Evolutionary conservation across 2,888 invertebrate species (phyloP).

Genomic region (Drosophila histrio): DNA sequence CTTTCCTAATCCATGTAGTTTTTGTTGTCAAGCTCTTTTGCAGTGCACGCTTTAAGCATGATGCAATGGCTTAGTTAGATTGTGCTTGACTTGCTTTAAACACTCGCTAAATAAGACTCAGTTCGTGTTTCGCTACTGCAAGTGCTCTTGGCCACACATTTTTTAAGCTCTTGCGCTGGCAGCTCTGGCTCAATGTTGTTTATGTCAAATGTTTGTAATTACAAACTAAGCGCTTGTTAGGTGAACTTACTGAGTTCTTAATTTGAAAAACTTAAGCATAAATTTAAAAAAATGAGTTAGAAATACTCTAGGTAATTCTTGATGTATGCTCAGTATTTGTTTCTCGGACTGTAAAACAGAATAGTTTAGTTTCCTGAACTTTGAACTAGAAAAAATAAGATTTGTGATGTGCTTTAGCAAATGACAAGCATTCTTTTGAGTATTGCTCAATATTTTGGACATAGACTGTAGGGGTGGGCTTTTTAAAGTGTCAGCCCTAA

Average conservation of each 20-base stretch:
- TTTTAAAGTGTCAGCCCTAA: conserved; percentile 43
- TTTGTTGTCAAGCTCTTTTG: conserved; percentile 19
- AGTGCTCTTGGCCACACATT: conserved; percentile 13
- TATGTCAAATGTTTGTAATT: conserved; percentile 28
- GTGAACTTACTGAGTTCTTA: conserved; percentile 3
- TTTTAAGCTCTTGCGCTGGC: conserved; percentile 14
- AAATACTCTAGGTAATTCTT: too few relatives aligned
- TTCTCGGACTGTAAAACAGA: conserved; percentile 25
- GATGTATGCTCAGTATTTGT: conserved; percentile 26
- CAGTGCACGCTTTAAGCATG: conserved; percentile 40
- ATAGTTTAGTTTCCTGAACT: background rate
- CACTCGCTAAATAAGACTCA: conserved; percentile 59
- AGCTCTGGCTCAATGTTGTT: conserved; percentile 35
- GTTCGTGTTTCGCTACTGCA: conserved; percentile 19
- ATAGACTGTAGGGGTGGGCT: conserved; percentile 25
- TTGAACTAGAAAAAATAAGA: background rate
- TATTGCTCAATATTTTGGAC: conserved; percentile 33
- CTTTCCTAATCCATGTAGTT: conserved; percentile 10
- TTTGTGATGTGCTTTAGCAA: background rate
- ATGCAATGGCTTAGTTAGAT: conserved; percentile 63
- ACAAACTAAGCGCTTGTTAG: conserved; percentile 9
- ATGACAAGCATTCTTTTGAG: background rate
- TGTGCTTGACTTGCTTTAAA: conserved; percentile 68
- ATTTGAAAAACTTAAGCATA: background rate
- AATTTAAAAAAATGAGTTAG: background rate